Evolutionary conservation across 2,113 vertebrate genomes (phyloP), one percentile per base, ranked within the genome.

Genomic region (Chaetodon auriga): DNA sequence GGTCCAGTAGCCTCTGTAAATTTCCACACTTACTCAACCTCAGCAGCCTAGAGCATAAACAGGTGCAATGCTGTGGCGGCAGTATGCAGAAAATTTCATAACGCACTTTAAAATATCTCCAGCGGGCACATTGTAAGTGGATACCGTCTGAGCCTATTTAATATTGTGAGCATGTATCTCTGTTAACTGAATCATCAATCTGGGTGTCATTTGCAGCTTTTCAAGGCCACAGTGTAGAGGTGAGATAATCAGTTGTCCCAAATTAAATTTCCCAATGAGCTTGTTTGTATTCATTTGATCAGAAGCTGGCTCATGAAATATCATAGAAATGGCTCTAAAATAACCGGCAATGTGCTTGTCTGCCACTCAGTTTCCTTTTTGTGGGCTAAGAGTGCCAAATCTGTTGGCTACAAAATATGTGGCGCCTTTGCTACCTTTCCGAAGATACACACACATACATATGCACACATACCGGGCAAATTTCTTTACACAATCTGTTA

Each of bases 131-230:
- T 68, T 86, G 11, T 66, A 81, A 68, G 68, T 69, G 51, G 57
- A 79, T 55, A 58, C 53, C 21, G 30, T 57, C 55, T 7, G 64
- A 70, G 25, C 55, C 58, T 86, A 4, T 87, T 91, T 81, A 82
- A 83, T 66, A 87, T 83, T 83, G 53, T 61, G 61, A 74, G 38
- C 55, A 61, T 63, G 75, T 49, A 55, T 79, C 63, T 68, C 35
- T 80, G 71, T 85, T 84, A 88, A 89, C 63, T 76, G 72, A 85
- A 85, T 83, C 83, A 87, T 93, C 85, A 78, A 80, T 87, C 89
- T 63, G 12, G 43, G 73, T 92, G 91, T 87, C 81, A 80, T 81
- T 73, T 69, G 16, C 66, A 69, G 68, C 75, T 75, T 82, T 84
- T 76, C 80, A 82, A 80, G 71, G 81, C 70, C 66, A 62, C 78